Percentiles rank a stretch among this genome's conserved stretches.
Conservation (phyloP, 2,797 vertebrate species). For the Molothrus aeneus region DNA sequence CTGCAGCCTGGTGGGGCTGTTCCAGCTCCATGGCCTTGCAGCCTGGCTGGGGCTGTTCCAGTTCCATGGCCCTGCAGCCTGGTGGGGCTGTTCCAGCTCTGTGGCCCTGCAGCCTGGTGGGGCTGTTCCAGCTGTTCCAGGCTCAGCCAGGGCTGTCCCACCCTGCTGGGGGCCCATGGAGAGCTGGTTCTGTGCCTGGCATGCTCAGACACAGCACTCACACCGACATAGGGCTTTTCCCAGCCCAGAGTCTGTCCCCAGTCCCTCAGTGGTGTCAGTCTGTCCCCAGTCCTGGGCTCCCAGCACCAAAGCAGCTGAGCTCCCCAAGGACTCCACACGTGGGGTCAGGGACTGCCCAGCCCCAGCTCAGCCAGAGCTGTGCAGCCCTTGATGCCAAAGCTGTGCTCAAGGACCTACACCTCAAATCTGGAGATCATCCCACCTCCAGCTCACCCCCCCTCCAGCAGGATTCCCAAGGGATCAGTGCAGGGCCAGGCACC, state of each 20-base stretch:
- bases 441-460: no score
- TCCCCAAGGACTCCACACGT: accelerated
- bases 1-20: no score
- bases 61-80: no score
- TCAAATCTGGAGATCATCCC: not conserved
- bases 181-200: not conserved
- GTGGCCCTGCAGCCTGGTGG: no score
- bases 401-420: not conserved
- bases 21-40: no score
- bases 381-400: not conserved
- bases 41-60: no score
- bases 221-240: not conserved
- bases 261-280: not conserved
- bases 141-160: not conserved
- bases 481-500: not conserved
- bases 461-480: not conserved
- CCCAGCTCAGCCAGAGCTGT: not conserved
- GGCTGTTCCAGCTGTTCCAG: not conserved
- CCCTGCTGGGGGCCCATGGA: accelerated
- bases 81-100: no score
- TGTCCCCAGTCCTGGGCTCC: not conserved
- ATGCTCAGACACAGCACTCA: not conserved
- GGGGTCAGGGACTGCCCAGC: not conserved
- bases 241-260: not conserved
- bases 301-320: not conserved